Conservation (phyloP, 2,888 invertebrate genomes). For the Melanophora roralis region DNA sequence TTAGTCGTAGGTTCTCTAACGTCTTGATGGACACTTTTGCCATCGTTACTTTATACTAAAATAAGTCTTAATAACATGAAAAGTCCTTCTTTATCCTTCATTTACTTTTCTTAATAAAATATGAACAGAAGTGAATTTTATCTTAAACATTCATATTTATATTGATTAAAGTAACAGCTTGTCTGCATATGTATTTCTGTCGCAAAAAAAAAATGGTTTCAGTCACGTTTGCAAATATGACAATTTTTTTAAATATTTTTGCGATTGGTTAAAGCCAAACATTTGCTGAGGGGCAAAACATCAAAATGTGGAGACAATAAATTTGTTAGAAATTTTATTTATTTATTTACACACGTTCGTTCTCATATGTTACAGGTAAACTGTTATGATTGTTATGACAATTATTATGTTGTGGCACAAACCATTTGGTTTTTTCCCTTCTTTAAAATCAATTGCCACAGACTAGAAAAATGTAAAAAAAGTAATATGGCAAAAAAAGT, state of each 20-base stretch:
- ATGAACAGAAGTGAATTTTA: slow-evolving; percentile 5
- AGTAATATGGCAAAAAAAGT: background rate
- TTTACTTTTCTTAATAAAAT: background rate
- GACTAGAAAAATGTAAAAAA: background rate
- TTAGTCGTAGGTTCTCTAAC: too few species aligned
- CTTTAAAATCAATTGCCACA: background rate
- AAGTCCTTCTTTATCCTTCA: background rate
- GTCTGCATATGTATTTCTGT: background rate
- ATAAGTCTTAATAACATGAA: background rate
- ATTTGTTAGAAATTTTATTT: slow-evolving; percentile 31
- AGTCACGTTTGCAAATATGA: slow-evolving; percentile 25
- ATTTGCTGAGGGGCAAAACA: background rate
- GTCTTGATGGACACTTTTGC: too few species aligned
- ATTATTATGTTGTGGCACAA: slow-evolving; percentile 27
- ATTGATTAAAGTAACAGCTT: background rate
- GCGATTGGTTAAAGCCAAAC: slow-evolving; percentile 14
- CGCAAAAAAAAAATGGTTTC: background rate
- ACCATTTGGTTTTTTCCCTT: background rate
- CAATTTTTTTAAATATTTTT: background rate
- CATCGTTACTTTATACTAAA: background rate
- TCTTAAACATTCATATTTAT: background rate
- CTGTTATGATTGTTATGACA: slow-evolving; percentile 41
- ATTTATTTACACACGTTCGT: background rate
- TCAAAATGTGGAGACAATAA: slow-evolving; percentile 17
- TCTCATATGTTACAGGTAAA: slow-evolving; percentile 40